A percentile compares a stretch with the other conserved stretches of the same genome.
Evolutionary conservation across 2,888 invertebrate species (phyloP).

Genomic region (Drosophila borealis): DNA sequence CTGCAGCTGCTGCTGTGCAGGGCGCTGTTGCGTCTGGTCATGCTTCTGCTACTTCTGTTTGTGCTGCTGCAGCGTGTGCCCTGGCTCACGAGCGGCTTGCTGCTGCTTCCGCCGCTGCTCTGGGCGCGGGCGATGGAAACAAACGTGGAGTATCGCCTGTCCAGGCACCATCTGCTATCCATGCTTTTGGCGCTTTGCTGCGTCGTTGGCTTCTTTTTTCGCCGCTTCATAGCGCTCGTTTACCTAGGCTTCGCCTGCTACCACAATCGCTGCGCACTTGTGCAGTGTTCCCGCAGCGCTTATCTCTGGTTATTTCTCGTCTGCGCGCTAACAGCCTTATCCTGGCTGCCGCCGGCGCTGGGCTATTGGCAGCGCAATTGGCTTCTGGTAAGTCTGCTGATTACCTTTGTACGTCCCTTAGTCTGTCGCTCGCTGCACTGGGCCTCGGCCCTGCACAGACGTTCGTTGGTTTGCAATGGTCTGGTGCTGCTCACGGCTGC

Average conservation of each 20-base stretch:
- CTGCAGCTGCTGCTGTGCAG: not conserved
- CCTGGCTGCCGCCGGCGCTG: slow-evolving; percentile 88
- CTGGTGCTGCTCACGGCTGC: slow-evolving; percentile 55
- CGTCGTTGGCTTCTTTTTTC: slow-evolving; percentile 65
- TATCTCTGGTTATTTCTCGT: slow-evolving; percentile 85
- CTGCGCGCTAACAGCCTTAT: slow-evolving; percentile 89
- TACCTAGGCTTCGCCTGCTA: slow-evolving; percentile 69
- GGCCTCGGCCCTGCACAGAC: slow-evolving; percentile 2
- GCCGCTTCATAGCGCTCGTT: slow-evolving; percentile 63
- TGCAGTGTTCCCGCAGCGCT: slow-evolving; percentile 65
- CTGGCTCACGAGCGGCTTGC: slow-evolving; percentile 87
- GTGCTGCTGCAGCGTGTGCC: slow-evolving; percentile 88
- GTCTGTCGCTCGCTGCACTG: slow-evolving; percentile 43
- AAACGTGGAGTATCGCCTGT: not conserved
- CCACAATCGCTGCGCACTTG: slow-evolving; percentile 51
- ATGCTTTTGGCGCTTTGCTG: slow-evolving; percentile 64
- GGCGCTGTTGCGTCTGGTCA: slow-evolving; percentile 3
- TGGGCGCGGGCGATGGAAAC: slow-evolving; percentile 59
- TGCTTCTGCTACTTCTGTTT: slow-evolving; percentile 40
- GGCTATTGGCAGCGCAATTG: slow-evolving; percentile 62
- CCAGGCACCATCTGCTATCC: slow-evolving; percentile 65
- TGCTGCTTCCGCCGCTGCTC: slow-evolving; percentile 87
- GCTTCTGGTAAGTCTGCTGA: slow-evolving; percentile 57
- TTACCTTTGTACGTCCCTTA: slow-evolving; percentile 55
- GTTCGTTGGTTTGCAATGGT: slow-evolving; percentile 47